Evolutionary conservation across 2,113 vertebrate genomes (phyloP).

Genomic region (Paratilapia polleni): DNA sequence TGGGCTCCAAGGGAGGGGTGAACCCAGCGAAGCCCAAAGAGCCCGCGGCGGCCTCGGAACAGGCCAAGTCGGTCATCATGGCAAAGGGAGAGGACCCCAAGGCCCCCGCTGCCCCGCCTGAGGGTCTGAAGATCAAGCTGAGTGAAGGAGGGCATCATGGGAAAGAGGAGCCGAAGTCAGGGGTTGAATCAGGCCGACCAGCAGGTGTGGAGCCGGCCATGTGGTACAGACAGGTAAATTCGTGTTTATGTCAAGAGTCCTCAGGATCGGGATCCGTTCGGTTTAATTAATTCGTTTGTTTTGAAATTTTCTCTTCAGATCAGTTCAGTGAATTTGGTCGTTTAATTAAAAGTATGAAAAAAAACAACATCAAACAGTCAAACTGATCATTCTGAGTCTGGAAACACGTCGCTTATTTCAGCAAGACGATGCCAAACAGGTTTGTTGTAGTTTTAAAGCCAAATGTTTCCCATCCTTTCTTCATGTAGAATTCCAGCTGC

Average conservation of each 20-base stretch:
- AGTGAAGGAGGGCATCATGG: constrained; percentile 79
- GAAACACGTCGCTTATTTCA: too few relatives aligned
- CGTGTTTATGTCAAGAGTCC: not conserved
- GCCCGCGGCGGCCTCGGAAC: constrained; percentile 70
- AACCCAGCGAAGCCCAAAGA: constrained; percentile 60
- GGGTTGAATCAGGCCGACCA: constrained; percentile 84
- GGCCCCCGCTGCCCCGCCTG: constrained; percentile 69
- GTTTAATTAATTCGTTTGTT: too few relatives aligned
- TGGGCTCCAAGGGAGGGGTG: constrained; percentile 84
- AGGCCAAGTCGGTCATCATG: constrained; percentile 92
- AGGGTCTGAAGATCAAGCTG: constrained; percentile 93
- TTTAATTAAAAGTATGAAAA: too few relatives aligned
- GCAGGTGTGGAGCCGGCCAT: constrained; percentile 88
- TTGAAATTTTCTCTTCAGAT: too few relatives aligned
- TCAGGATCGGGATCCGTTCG: too few relatives aligned
- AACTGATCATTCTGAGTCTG: too few relatives aligned
- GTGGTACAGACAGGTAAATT: constrained; percentile 96
- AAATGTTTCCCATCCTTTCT: too few relatives aligned
- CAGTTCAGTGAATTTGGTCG: too few relatives aligned
- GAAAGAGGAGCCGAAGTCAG: constrained; percentile 88
- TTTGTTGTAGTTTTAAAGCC: too few relatives aligned
- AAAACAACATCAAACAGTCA: too few relatives aligned
- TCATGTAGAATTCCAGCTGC: too few relatives aligned
- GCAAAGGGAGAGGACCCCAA: constrained; percentile 91
- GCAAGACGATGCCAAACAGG: too few relatives aligned